Conservation (phyloP, 2,888 invertebrate species). For the Gasteruption jaculator region DNA sequence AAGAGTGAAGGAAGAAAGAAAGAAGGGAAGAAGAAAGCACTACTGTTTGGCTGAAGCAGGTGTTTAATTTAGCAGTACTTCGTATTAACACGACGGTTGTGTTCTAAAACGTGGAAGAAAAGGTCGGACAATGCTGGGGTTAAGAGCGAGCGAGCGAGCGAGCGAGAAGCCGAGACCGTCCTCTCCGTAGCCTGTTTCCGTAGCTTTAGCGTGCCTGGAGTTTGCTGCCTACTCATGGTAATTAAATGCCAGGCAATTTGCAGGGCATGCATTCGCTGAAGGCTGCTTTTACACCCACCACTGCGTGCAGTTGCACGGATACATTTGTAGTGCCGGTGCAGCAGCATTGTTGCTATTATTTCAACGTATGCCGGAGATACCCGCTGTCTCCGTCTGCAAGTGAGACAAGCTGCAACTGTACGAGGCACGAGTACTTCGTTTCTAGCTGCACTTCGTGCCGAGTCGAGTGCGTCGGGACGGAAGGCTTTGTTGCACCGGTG, state of each 20-base stretch:
- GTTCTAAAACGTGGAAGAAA: slow-evolving; percentile 24
- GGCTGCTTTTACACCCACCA: slow-evolving; percentile 27
- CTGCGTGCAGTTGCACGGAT: slow-evolving; percentile 15
- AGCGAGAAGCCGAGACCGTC: slow-evolving; percentile 19
- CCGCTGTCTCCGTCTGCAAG: too few relatives aligned
- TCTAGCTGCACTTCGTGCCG: too few relatives aligned
- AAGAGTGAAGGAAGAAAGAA: too few relatives aligned
- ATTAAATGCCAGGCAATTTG: slow-evolving; percentile 51
- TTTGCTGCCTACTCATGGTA: slow-evolving; percentile 48
- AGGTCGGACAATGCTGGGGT: slow-evolving; percentile 3
- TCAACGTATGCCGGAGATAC: too few relatives aligned
- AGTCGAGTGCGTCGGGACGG: too few relatives aligned
- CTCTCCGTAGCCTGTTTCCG: too few relatives aligned
- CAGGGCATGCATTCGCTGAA: slow-evolving; percentile 42
- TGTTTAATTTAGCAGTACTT: slow-evolving; percentile 43
- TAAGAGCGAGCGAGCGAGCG: slow-evolving; percentile 8
- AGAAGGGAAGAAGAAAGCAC: too few relatives aligned
- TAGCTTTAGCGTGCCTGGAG: slow-evolving; percentile 38
- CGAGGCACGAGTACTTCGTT: too few relatives aligned
- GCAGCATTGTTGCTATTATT: neutral
- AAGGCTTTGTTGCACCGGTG: too few relatives aligned
- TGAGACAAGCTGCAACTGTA: too few relatives aligned
- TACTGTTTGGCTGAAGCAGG: slow-evolving; percentile 38
- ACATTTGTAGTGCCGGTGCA: slow-evolving; percentile 17
- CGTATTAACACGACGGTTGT: slow-evolving; percentile 30